Base-by-base conservation (phyloP, 2,113 vertebrate genomes). In the Apodemus speciosus region DNA sequence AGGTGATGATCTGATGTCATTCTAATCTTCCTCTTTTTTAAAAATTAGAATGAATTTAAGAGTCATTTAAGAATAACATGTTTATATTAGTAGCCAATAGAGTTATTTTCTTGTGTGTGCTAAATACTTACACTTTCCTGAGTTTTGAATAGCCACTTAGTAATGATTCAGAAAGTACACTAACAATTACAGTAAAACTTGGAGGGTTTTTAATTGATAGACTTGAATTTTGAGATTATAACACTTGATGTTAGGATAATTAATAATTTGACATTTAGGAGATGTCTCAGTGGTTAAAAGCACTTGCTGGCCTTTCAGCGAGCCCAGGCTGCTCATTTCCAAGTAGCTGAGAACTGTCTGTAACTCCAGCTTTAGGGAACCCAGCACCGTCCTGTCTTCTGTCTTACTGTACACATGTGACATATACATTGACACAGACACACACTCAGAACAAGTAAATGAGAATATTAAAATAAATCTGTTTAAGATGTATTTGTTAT, bases 201-300 rank as follows among this genome's bases (percentile, higher is more conserved):
- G 46, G 25, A 88, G n/a, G 2, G 3, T 64, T 93, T 62, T 83
- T 95, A 88, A 88, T 77, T 85, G 35, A 76, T 81, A 85, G 38
- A 14, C 80, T 91, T 89, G 46, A 96, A 6, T 60, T 87, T 89
- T 89, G 64, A 80, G 30, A 23, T 73, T 21, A 40, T 87, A 93
- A 73, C 40, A 43, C 38, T 49, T 90, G 10, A 51, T 62, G 16
- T 43, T 85, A 90, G 93, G 25, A 84, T 86, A 89, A 60, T 77
- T 62, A 79, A 73, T 53, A 73, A 85, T 77, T 89, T 58, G 79
- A 53, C 21, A 77, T 86, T 75, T 60, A 35, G 58, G 27, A 32
- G 38, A 32, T 64, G 16, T 20, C 58, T 84, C 16, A 43, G 25
- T 62, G 25, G 40, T 46, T 64, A 43, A 32, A 62, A 84, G 15